phyloP scores from a whole-genome alignment of 2,888 invertebrate species.

The Liopterus haemorrhoidalis region DNA sequence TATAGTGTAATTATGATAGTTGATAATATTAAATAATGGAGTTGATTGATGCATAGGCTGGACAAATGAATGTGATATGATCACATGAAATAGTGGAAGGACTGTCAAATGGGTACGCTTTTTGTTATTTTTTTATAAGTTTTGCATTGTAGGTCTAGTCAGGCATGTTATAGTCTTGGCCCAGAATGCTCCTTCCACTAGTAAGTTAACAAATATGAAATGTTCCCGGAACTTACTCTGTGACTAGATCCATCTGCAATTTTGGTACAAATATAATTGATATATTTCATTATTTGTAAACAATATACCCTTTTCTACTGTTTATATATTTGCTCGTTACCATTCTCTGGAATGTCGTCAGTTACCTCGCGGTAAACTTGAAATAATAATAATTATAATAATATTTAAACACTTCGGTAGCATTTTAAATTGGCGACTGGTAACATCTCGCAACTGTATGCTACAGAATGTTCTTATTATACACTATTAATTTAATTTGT shows the following conservation, averaged over 20 bases:
- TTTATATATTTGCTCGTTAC: conserved; percentile 42
- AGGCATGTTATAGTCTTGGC: conserved; percentile 10
- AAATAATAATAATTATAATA: too few relatives aligned
- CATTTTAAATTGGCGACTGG: too few relatives aligned
- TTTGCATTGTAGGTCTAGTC: conserved; percentile 16
- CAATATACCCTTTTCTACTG: conserved; percentile 48
- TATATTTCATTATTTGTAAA: conserved; percentile 45
- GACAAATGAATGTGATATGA: conserved; percentile 18
- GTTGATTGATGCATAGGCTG: too few relatives aligned
- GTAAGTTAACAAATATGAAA: conserved; percentile 13
- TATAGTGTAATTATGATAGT: conserved; percentile 28
- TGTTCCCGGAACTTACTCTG: too few relatives aligned
- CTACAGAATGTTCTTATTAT: conserved; percentile 20
- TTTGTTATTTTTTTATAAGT: conserved; percentile 5
- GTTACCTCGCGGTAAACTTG: too few relatives aligned
- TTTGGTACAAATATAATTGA: conserved; percentile 47
- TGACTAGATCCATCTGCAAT: conserved; percentile 46
- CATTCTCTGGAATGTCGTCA: too few relatives aligned
- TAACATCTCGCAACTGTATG: conserved; percentile 19
- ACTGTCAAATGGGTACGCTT: too few relatives aligned
- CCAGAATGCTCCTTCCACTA: conserved; percentile 5
- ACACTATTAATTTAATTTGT: conserved; percentile 19
- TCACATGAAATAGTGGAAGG: too few relatives aligned
- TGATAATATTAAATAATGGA: conserved; percentile 5
- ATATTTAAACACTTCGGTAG: too few relatives aligned